A percentile compares a stretch with the other conserved stretches of the same genome.
Conservation (phyloP, 1,140 invertebrate species). For the Drosophila novamexicana region DNA sequence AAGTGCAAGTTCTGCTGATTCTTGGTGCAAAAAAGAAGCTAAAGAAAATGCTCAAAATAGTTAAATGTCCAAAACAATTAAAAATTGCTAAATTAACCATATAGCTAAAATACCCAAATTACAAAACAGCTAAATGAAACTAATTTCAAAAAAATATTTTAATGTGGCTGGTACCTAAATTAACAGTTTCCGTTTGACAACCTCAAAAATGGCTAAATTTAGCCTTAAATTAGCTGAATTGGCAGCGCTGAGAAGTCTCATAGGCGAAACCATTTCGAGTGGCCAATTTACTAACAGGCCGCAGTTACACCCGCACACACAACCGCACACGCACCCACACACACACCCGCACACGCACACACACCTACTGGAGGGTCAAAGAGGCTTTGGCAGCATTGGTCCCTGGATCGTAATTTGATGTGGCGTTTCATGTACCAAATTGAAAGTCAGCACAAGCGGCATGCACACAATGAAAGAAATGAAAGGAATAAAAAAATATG, state of each 20-base stretch:
- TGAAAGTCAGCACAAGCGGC: constrained; percentile 38
- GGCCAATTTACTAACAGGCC: constrained; percentile 30
- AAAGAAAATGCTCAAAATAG: too few relatives aligned
- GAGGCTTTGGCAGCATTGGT: constrained; percentile 2
- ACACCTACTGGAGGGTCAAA: constrained; percentile 1
- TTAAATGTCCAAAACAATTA: too few relatives aligned
- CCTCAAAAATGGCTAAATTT: too few relatives aligned
- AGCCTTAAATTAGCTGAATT: too few relatives aligned
- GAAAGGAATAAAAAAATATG: constrained; percentile 33
- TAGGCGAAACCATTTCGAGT: constrained; percentile 11
- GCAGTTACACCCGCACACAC: not conserved
- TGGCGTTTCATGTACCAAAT: constrained; percentile 31
- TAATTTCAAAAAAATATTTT: too few relatives aligned
- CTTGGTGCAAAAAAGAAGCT: too few relatives aligned
- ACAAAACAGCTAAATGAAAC: too few relatives aligned
- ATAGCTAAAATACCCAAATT: too few relatives aligned
- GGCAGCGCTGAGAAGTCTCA: too few relatives aligned
- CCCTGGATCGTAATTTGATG: constrained; percentile 28
- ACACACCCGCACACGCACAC: not conserved
- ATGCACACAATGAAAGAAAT: constrained; percentile 17
- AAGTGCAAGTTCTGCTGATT: not conserved
- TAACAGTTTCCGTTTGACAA: too few relatives aligned
- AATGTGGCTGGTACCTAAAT: too few relatives aligned
- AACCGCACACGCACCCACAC: not conserved
- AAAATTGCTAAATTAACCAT: too few relatives aligned